Evolutionary conservation across 64 coral and sea anemone genomes (phyloP).

Genomic region (Porites lutea): DNA sequence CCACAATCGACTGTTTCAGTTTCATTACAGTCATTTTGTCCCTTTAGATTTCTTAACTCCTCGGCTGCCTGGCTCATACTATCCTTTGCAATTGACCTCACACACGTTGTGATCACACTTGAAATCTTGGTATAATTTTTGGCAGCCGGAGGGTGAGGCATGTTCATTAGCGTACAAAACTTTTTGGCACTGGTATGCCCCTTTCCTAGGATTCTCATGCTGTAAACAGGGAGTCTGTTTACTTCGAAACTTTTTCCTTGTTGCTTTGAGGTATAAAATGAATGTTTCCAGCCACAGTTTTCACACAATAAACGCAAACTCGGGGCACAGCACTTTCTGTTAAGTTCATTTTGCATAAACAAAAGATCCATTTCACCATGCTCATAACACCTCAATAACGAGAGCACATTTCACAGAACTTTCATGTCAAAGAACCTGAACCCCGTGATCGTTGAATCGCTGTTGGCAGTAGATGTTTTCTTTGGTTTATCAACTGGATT

Average conservation of each 20-base stretch:
- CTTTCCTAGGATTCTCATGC: constrained; percentile 53
- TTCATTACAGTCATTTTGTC: no score
- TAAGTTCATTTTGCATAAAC: constrained; percentile 27
- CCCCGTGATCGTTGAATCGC: constrained; percentile 6
- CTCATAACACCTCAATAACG: constrained; percentile 28
- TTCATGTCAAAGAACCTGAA: constrained; percentile 54
- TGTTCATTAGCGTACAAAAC: constrained; percentile 62
- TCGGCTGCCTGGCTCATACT: constrained; percentile 16
- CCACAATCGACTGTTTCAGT: constrained; percentile 58
- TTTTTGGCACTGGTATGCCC: constrained; percentile 52
- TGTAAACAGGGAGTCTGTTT: constrained; percentile 41
- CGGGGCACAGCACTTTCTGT: constrained; percentile 33
- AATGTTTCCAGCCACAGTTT: constrained; percentile 39
- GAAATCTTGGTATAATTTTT: not conserved
- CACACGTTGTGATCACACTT: not conserved
- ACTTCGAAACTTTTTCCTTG: constrained; percentile 32
- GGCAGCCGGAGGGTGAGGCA: constrained; percentile 48
- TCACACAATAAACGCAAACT: constrained; percentile 19
- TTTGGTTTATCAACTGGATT: not conserved
- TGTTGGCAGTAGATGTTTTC: not conserved
- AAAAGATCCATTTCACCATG: constrained; percentile 23
- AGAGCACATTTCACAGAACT: constrained; percentile 25
- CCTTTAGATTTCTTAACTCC: not conserved
- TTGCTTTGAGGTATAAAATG: constrained; percentile 30
- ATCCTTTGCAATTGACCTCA: constrained; percentile 16